Evolutionary conservation across 2,113 vertebrate species (phyloP), one percentile per base, ranked within the genome.

Genomic region (Oriolus oriolus): DNA sequence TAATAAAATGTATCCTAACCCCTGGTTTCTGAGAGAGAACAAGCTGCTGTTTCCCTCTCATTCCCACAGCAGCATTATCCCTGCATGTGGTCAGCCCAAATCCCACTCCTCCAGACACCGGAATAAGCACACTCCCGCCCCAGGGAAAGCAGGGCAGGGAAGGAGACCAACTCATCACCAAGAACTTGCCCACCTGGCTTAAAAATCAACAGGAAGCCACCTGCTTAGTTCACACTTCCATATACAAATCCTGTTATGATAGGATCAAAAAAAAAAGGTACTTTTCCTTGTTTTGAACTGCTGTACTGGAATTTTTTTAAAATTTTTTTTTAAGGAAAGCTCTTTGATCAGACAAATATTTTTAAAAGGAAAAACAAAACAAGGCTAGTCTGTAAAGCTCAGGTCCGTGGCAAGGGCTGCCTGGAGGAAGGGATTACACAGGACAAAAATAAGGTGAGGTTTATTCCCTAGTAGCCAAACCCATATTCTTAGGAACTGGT

Each of bases 161-260:
- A 24, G 0, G 11, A 77, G 60, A 80, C 11, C 76, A 80, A 27
- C 71, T 80, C 13, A 9, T 59, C 41, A 19, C 74, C 90, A 69
- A 96, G 84, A 80, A 85, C 35, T 66, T 92, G 68, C 66, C 93
- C 95, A 96, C 95, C 94, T 97, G 96, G 90, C 85, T 96, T 93
- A 47, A 79, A 90, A 74, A 93, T 92, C 92, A 96, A 97, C 95
- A 95, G 95, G 93, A 97, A 95, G 69, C 94, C 96, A 96, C 95
- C 93, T 96, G 95, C 92, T 94, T 17, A 85, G 57, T 63, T 88
- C 91, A 74, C 70, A 78, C 79, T 96, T 93, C 93, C 93, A 95
- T 54, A 66, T 35, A 91, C 85, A 96, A 94, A 95, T 96, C 95
- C 95, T 95, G 93, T 95, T 95, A 89, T 77, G 95, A 94, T 57